Evolutionary conservation across 2,888 invertebrate species (phyloP), one percentile per base, ranked within the genome.

Genomic region (Epirrhoe tristata): DNA sequence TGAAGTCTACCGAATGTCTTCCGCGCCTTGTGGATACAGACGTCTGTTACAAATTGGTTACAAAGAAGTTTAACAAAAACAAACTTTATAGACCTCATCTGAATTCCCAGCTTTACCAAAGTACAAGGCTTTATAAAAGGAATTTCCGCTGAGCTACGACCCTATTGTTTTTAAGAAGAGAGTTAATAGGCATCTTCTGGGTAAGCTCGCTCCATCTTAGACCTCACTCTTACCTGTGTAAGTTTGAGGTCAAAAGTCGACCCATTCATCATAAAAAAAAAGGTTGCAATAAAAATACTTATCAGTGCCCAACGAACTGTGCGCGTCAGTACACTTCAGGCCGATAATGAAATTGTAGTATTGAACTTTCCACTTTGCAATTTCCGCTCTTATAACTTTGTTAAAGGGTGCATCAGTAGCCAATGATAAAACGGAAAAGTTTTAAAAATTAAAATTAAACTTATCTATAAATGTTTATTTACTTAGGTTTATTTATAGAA

Each of bases 351-450:
- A 74, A 78, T 78, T 76, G 73, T 80, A 75, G 67, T 76, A 76
- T 81, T 76, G 74, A 80, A 83, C 80, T 81, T 84, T 80, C 73
- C 74, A 81, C 78, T 83, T 79, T 65, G 75, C 74, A 77, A 81
- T 82, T 72, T 75, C 77, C 77, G 66, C 71, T 67, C 53, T 58
- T 60, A 66, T 68, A 68, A 43, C 39, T 43, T 43, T 43, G 39
- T 43, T 43, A 43, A 2, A 43, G 39, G 39, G 39, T 43, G 12
- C 39, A 43, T 12, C 12, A 36, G 10, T 39, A 39, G 8, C 36
- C 10, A 39, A 39, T 39, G 36, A 7, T 39, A 39, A 39, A 39
- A 39, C 10, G 7, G 0, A 39, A 39, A 39, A 39, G 36, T 39
- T 39, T 39, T 39, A 10, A 0, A 3, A 0, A 3, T 10, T 39